Evolutionary conservation across 2,888 invertebrate species (phyloP).

Genomic region (Mesoligia furuncula): DNA sequence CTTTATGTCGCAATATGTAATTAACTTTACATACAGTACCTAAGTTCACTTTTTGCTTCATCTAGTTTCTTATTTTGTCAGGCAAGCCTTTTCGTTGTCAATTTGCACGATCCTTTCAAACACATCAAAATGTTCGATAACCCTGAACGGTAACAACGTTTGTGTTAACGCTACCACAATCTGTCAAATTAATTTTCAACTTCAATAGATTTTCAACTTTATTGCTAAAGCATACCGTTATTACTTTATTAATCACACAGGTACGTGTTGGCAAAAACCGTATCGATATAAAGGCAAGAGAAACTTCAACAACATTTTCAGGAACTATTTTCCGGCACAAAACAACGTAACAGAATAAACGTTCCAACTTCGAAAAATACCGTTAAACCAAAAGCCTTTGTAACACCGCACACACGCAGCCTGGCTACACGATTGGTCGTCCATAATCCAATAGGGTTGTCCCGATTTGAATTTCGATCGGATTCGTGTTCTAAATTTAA

Average conservation of each 20-base stretch:
- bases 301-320: neutral
- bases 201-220: too few species aligned
- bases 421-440: slow-evolving; percentile 57
- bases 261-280: neutral
- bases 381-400: slow-evolving; percentile 57
- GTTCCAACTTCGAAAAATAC: slow-evolving; percentile 51
- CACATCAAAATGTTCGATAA: slow-evolving; percentile 11
- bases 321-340: slow-evolving; percentile 15
- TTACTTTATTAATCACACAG: neutral
- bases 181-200: too few species aligned
- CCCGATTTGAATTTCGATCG: slow-evolving; percentile 68
- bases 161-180: neutral
- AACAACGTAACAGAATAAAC: slow-evolving; percentile 28
- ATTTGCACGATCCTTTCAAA: too few species aligned
- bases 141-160: slow-evolving; percentile 19
- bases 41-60: too few species aligned
- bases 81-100: too few species aligned
- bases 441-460: slow-evolving; percentile 64
- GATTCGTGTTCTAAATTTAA: slow-evolving; percentile 69
- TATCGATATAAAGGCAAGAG: neutral
- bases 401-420: slow-evolving; percentile 56
- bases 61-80: too few species aligned
- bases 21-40: too few species aligned
- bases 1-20: too few species aligned
- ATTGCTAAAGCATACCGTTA: too few species aligned